phyloP scores from a whole-genome alignment of 2,797 vertebrate species.

The Astyanax mexicanus region DNA sequence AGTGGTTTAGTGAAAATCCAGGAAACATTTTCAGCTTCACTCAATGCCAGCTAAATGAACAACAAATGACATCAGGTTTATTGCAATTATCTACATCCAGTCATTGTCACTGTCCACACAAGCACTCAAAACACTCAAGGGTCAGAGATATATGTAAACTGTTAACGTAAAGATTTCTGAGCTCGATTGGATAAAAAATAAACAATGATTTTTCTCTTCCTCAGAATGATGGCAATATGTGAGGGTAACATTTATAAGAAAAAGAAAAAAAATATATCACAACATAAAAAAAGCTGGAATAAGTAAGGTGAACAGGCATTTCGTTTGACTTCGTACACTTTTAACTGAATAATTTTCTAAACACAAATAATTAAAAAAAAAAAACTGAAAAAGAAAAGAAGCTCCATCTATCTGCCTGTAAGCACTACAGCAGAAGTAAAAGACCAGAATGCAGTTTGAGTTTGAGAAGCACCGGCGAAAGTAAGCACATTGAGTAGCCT shows the following conservation, averaged over 20 bases:
- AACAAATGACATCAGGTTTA: slow-evolving; percentile 12
- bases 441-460: not conserved
- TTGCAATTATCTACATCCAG: slow-evolving; percentile 20
- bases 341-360: not conserved
- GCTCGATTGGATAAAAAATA: slow-evolving; percentile 40
- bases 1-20: not conserved
- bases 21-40: not conserved
- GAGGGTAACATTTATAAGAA: slow-evolving; percentile 8
- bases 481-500: slow-evolving; percentile 18
- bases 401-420: slow-evolving; percentile 1
- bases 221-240: not conserved
- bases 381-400: slow-evolving; percentile 6
- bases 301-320: slow-evolving; percentile 1
- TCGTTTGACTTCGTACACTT: slow-evolving; percentile 20
- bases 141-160: not conserved
- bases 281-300: not conserved
- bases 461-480: slow-evolving; percentile 30
- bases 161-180: slow-evolving; percentile 15
- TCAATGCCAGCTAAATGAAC: not conserved
- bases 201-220: slow-evolving; percentile 13
- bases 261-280: slow-evolving; percentile 6
- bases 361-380: not conserved
- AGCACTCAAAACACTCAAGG: not conserved
- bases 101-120: slow-evolving; percentile 2
- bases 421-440: slow-evolving; percentile 25